These are phyloP conservation scores for Cherax quadricarinatus DNA, from an alignment of 1,140 invertebrate species.

Conservation along the genomic window DNA sequence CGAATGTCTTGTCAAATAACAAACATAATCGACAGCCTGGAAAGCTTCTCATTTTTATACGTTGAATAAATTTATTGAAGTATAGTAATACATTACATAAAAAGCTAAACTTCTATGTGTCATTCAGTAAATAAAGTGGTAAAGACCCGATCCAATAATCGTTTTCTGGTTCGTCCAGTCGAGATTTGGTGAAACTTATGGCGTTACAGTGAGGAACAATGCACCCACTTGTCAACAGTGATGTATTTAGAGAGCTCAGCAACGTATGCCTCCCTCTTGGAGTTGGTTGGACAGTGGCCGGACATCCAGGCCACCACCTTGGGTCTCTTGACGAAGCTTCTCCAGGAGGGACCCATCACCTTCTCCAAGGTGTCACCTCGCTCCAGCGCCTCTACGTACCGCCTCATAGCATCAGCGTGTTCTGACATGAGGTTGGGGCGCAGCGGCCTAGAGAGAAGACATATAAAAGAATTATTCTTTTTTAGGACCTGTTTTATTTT, in stretches of 20 bases:
- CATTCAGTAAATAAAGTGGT: no score
- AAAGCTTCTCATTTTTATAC: no score
- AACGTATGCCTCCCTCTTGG: conserved; percentile 44
- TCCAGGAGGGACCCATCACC: conserved; percentile 36
- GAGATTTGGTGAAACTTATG: no score
- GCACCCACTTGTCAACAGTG: conserved; percentile 18
- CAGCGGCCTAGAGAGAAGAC: not conserved
- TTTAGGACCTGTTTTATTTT: no score
- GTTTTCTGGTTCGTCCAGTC: no score
- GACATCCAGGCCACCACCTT: conserved; percentile 23
- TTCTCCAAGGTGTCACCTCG: conserved; percentile 20
- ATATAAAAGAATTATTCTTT: not conserved
- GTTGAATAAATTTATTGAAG: no score
- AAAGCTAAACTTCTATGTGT: no score
- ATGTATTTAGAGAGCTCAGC: conserved; percentile 29
- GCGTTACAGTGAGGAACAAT: no score
- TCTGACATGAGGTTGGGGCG: conserved; percentile 37
- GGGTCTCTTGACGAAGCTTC: not conserved
- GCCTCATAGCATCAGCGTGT: not conserved
- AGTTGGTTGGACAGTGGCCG: not conserved
- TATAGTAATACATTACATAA: no score
- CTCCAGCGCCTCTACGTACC: not conserved
- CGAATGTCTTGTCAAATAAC: no score
- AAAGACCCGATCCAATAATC: no score
- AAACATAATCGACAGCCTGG: no score